Evolutionary conservation across 37 sponge, comb jelly and placozoan genomes (phyloP).

Genomic region (Beroe forskalii): DNA sequence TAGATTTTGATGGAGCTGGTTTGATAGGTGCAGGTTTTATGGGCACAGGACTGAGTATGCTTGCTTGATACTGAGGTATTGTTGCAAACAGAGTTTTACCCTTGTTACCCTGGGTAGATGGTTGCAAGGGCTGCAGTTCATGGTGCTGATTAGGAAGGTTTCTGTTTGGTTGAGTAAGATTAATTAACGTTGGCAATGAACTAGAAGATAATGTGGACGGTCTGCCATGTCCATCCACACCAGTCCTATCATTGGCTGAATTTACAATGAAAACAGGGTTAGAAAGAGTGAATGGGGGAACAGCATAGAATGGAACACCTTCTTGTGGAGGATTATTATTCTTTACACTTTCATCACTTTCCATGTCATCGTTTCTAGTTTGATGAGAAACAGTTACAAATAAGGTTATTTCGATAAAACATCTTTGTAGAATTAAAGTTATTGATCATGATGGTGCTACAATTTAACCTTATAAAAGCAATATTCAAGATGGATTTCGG

Average conservation of each 20-base stretch:
- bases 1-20: conserved; percentile 23
- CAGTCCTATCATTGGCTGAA: neutral
- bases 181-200: neutral
- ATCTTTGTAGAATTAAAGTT: no score
- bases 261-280: neutral
- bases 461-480: no score
- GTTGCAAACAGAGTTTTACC: neutral
- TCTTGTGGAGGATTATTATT: neutral
- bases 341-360: neutral
- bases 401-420: no score
- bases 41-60: neutral
- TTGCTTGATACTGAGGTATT: neutral
- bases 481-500: no score
- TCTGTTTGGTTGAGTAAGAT: neutral
- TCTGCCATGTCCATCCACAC: no score
- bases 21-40: conserved; percentile 4
- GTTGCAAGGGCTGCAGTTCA: no score
- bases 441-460: no score
- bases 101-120: neutral
- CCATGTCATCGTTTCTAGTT: neutral
- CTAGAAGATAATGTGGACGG: neutral
- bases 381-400: no score
- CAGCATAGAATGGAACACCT: neutral
- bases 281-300: neutral
- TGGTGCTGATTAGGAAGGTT: neutral